Percentiles rank a stretch among this genome's conserved stretches.
phyloP scores from a whole-genome alignment of 2,113 vertebrate genomes.

The Hystrix brachyura region DNA sequence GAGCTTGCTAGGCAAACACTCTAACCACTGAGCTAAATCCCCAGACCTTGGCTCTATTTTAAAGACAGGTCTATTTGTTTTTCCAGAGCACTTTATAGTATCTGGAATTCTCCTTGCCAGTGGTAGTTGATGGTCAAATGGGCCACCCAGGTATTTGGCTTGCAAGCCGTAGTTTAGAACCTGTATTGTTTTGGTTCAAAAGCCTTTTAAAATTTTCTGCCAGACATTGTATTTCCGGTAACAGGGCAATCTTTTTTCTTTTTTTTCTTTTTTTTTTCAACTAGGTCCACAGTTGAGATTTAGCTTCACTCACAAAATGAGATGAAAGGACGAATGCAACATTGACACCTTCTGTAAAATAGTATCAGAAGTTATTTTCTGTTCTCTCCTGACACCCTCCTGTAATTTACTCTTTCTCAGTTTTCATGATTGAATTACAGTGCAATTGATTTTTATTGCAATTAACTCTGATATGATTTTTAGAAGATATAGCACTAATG shows the following conservation, averaged over 20 bases:
- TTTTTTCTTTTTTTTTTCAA: conserved; percentile 19
- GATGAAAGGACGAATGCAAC: not conserved
- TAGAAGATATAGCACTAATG: not conserved
- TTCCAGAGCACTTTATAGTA: not conserved
- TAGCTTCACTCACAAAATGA: not conserved
- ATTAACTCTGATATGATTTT: not conserved
- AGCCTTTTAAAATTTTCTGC: not conserved
- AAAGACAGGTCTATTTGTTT: not conserved
- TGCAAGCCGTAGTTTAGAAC: not conserved
- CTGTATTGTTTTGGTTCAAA: not conserved
- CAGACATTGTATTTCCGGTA: not conserved
- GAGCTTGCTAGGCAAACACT: too few relatives aligned
- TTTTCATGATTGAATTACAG: not conserved
- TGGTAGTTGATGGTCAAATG: not conserved
- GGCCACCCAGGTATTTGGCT: not conserved
- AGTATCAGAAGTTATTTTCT: not conserved
- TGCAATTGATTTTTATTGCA: not conserved
- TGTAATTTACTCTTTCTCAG: not conserved
- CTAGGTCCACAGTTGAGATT: not conserved
- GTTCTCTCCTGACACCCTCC: not conserved
- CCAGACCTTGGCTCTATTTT: not conserved
- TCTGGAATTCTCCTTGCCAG: not conserved
- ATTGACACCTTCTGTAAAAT: not conserved
- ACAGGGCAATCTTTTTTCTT: not conserved
- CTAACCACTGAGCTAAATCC: too few relatives aligned